Conservation (phyloP, 2,888 invertebrate species). For the Gymnosoma rotundatum region DNA sequence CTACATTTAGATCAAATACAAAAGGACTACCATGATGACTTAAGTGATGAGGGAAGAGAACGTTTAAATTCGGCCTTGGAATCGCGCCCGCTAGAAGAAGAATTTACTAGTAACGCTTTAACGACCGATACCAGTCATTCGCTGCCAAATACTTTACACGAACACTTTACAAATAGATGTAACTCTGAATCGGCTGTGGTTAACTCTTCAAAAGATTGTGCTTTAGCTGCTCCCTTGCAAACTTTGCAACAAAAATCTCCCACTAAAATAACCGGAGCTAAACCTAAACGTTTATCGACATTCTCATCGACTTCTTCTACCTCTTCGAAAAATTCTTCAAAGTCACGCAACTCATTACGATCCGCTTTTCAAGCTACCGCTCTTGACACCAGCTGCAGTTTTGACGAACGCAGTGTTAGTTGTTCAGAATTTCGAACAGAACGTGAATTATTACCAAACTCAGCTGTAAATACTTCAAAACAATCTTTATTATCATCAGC, state of each 20-base stretch:
- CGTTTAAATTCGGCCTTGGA: constrained; percentile 71
- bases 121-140: constrained; percentile 74
- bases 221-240: constrained; percentile 47
- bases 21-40: constrained; percentile 69
- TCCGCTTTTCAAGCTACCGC: constrained; percentile 68
- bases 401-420: constrained; percentile 79
- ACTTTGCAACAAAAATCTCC: constrained; percentile 49
- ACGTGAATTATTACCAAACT: constrained; percentile 63
- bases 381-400: constrained; percentile 73
- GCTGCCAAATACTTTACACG: constrained; percentile 76
- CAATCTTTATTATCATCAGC: constrained; percentile 65
- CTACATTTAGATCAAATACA: constrained; percentile 80
- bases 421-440: constrained; percentile 77
- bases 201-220: constrained; percentile 54
- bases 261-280: constrained; percentile 75
- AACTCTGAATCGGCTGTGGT: constrained; percentile 66
- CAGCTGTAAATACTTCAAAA: constrained; percentile 59
- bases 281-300: constrained; percentile 79
- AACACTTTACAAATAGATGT: constrained; percentile 66
- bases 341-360: constrained; percentile 76
- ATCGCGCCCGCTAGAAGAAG: constrained; percentile 63
- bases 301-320: constrained; percentile 76
- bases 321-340: constrained; percentile 75
- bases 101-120: constrained; percentile 58
- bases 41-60: constrained; percentile 59